Evolutionary conservation across 2,797 vertebrate genomes (phyloP).

Genomic region (Melanotaenia boesemani): DNA sequence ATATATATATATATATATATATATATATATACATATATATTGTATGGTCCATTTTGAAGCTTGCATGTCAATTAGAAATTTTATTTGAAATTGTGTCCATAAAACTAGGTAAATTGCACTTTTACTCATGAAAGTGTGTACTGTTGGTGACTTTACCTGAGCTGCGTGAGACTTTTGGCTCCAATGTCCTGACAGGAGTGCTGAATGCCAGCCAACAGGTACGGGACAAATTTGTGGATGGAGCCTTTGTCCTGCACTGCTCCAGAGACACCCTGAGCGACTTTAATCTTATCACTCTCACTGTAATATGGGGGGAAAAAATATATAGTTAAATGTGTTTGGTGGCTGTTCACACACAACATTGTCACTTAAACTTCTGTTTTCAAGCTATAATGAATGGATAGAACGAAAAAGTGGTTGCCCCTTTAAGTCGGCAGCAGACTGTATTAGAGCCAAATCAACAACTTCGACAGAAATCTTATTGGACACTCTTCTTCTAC

Average conservation of each 20-base stretch:
- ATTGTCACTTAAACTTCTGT: neutral
- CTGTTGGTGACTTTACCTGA: conserved; percentile 82
- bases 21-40: no score
- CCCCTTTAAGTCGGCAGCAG: no score
- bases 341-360: neutral
- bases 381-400: neutral
- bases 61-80: no score
- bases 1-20: no score
- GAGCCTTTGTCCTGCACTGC: conserved; percentile 98
- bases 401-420: neutral
- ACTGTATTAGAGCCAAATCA: no score
- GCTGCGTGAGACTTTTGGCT: conserved; percentile 94
- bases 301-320: conserved; percentile 72
- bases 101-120: no score
- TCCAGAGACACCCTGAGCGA: conserved; percentile 97
- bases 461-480: neutral
- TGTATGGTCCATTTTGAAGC: no score
- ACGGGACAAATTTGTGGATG: conserved; percentile 97
- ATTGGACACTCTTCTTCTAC: neutral
- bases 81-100: neutral
- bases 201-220: conserved; percentile 95
- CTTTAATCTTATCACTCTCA: conserved; percentile 97
- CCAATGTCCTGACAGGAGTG: conserved; percentile 99
- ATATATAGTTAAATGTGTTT: rapidly evolving
- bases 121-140: no score